These are phyloP conservation scores for Anoplolepis gracilipes DNA, from an alignment of 1,140 invertebrate genomes.

Conservation along the genomic window DNA sequence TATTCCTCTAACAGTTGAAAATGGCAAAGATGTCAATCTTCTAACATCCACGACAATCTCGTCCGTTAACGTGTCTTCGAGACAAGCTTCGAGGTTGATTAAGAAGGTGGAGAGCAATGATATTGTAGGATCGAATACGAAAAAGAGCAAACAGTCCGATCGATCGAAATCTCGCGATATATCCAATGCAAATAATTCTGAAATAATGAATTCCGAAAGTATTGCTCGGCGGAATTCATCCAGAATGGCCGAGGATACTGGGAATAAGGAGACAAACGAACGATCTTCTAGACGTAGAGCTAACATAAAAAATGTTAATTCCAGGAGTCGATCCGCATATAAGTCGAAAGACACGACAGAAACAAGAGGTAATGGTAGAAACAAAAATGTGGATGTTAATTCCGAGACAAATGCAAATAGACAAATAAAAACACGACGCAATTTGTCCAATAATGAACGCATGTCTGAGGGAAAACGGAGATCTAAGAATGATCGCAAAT, in stretches of 20 bases:
- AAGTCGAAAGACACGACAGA: conserved; percentile 46
- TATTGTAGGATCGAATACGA: conserved; percentile 3
- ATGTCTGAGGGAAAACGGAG: conserved; percentile 23
- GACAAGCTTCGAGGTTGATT: not conserved
- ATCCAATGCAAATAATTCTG: not conserved
- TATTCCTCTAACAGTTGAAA: conserved; percentile 65
- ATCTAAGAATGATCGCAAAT: conserved; percentile 40
- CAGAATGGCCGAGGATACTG: conserved; percentile 50
- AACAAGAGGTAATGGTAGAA: conserved; percentile 26
- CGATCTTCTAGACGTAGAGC: conserved; percentile 29
- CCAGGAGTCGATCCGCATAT: conserved; percentile 48
- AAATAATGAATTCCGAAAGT: not conserved
- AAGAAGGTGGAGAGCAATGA: conserved; percentile 55
- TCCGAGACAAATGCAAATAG: not conserved
- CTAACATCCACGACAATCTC: not conserved
- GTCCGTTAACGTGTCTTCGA: not conserved
- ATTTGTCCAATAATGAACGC: conserved; percentile 42
- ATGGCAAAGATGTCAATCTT: conserved; percentile 38
- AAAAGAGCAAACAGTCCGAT: conserved; percentile 23
- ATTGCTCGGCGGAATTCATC: conserved; percentile 67
- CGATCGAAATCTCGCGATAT: conserved; percentile 54
- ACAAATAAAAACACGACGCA: conserved; percentile 32
- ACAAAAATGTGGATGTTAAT: conserved; percentile 23
- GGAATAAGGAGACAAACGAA: conserved; percentile 31
- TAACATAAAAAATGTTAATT: conserved; percentile 1